These are phyloP conservation scores for Dendrocopos noguchii DNA, from an alignment of 2,113 vertebrate species.

Conservation along the genomic window DNA sequence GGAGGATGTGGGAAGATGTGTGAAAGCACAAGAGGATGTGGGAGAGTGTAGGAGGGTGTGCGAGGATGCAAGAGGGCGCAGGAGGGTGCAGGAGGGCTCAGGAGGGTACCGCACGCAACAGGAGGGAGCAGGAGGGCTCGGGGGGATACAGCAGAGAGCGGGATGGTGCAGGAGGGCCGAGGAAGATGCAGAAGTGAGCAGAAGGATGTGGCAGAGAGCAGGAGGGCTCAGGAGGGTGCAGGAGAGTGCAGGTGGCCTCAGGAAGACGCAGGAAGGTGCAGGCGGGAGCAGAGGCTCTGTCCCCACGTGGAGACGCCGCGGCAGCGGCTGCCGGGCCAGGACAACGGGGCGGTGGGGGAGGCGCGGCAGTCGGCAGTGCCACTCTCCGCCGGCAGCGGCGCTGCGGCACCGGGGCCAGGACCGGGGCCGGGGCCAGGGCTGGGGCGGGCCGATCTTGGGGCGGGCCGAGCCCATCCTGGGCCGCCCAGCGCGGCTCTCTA, in stretches of 20 bases:
- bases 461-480: background rate
- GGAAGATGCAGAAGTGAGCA: background rate
- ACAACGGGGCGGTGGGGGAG: background rate
- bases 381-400: background rate
- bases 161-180: too few species aligned
- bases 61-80: too few species aligned
- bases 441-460: background rate
- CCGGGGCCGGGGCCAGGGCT: background rate
- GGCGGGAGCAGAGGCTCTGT: background rate
- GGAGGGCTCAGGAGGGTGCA: background rate
- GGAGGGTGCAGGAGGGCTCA: background rate
- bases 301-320: background rate
- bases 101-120: too few species aligned
- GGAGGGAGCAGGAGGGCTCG: background rate
- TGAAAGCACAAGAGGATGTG: too few species aligned
- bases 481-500: background rate
- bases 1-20: too few species aligned
- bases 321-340: background rate
- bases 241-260: background rate
- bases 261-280: too few species aligned
- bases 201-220: too few species aligned
- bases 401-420: background rate
- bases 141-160: background rate
- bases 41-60: background rate
- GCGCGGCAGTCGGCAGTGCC: background rate